Conservation (phyloP, 2,888 invertebrate species). For the Cephus runcator region DNA sequence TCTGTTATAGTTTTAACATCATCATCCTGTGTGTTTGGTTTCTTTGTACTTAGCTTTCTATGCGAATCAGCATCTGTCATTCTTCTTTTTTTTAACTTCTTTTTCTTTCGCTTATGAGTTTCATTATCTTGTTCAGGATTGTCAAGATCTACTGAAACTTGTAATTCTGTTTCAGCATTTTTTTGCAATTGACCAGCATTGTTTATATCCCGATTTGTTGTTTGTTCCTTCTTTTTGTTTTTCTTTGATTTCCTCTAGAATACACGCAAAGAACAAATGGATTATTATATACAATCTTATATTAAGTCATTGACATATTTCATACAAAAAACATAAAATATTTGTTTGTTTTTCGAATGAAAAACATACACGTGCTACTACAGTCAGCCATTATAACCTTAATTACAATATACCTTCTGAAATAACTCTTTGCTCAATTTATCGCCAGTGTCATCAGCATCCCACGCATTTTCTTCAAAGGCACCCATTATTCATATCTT, state of each 20-base stretch:
- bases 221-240: not conserved
- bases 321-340: not conserved
- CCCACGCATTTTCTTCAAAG: constrained; percentile 38
- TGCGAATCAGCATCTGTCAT: not conserved
- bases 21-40: not conserved
- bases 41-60: not conserved
- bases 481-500: constrained; percentile 28
- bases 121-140: not conserved
- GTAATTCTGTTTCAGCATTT: not conserved
- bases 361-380: not conserved
- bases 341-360: not conserved
- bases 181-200: not conserved
- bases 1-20: not conserved
- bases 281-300: not conserved
- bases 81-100: constrained; percentile 14
- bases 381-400: constrained; percentile 15
- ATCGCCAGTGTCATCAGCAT: constrained; percentile 33
- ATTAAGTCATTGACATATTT: not conserved
- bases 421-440: constrained; percentile 35
- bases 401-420: constrained; percentile 24
- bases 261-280: not conserved
- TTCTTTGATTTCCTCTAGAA: constrained; percentile 3
- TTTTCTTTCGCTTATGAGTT: constrained; percentile 5
- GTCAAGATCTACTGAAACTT: not conserved
- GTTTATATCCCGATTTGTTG: not conserved